Evolutionary conservation across 1,140 invertebrate species (phyloP), one percentile per base, ranked within the genome.

Genomic region (Harlomillsia oculata): DNA sequence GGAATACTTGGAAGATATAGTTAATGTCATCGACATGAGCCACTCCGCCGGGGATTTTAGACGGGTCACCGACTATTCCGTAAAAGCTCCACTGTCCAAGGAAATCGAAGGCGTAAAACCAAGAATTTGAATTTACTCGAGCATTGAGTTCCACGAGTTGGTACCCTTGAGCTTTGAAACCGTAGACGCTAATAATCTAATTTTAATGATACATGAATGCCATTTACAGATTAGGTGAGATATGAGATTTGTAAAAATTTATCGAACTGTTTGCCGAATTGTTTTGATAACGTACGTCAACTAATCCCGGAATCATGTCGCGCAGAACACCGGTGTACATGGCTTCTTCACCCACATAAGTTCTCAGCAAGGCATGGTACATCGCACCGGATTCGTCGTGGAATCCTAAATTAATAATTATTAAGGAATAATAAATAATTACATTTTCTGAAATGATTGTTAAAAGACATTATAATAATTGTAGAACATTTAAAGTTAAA

Each of bases 81-180:
- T 57, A 57, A 18, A 46, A 25, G 14, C 26, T 57, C 45, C 45
- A 57, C 8, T 16, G 5, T 0, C 55, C 55, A 20, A 18, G 23
- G 23, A 51, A 57, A 44, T 57, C 55, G n/a, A 57, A 57, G 20
- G 28, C 34, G 39, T 57, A 57, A n/a, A 37, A 57, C 20, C 16
- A 57, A 2, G 48, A 50, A 13, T 51, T 50, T 3, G 34, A 37
- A 23, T 57, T 49, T 8, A 57, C 5, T 21, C 29, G 41, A 18
- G 46, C 21, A 28, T 57, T 46, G 1, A 2, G 18, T 46, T 60
- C 59, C 1, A 56, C 48, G 3, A 60, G 34, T 23, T 34, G 30
- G 14, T 53, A 60, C 6, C 20, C 53, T 21, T 32, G 43, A 20
- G 53, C 59, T 48, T 60, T 60, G 44, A 56, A 55, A 14, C 37